Evolutionary conservation across 2,888 invertebrate species (phyloP), one percentile per base, ranked within the genome.

Genomic region (Bursaphelenchus okinawaensis): DNA sequence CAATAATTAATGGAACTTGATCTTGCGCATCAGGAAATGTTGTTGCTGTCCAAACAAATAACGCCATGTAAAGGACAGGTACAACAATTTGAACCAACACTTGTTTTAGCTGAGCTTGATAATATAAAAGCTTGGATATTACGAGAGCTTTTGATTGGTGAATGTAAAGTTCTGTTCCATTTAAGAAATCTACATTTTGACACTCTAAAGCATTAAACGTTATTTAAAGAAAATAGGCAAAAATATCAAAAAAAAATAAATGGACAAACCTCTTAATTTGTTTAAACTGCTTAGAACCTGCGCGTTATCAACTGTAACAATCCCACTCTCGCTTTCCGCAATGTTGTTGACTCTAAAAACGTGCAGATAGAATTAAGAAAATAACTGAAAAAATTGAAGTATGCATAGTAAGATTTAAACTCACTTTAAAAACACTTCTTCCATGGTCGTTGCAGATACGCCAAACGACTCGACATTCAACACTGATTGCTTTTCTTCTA

Each of bases 391-490:
- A 54, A 54, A 54, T 12, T 19, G 55, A 54, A 12, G 12, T 54
- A 20, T 54, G 19, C 20, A 8, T 54, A 8, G 8, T 8, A n/a
- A 8, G 8, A 19, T 9, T 12, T 57, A 9, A n/a, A 26, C 64
- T 63, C 81, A 90, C 90, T 88, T 89, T 87, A 91, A 88, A 80
- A 91, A 91, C 0, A 92, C 92, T 84, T 93, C 92, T 84, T 92
- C 92, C 84, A 93, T 86, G 0, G 91, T 90, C 1, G 92, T 91
- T 16, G 91, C 88, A 6, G 90, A 88, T 22, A 91, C 88, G 4
- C 92, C 92, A 82, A 90, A 92, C 79, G 90, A 90, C 67, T 87
- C 87, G 58, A 90, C 87, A 19, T 88, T 88, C 20, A 91, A 85
- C 0, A 83, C 82, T 0, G 84, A 81, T 8, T 87, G 86, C 24